These are phyloP conservation scores for Megalurothrips usitatus DNA, from an alignment of 2,888 invertebrate genomes.

Conservation along the genomic window DNA sequence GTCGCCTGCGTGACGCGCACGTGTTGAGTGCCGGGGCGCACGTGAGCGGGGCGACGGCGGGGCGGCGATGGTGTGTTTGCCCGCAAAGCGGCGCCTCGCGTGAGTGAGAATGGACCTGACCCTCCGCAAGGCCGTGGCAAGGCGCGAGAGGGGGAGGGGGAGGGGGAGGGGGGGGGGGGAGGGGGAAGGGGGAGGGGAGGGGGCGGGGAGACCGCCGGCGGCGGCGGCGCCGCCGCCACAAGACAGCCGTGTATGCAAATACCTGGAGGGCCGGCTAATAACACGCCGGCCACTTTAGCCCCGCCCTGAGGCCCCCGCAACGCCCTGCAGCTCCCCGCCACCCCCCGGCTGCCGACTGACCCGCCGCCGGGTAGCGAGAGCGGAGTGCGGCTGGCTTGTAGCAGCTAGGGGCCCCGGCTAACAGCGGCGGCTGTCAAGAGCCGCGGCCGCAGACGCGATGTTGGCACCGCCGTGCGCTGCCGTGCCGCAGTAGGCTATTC, in stretches of 20 bases:
- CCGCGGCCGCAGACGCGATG: background rate
- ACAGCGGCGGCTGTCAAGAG: background rate
- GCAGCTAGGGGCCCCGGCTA: too few species aligned
- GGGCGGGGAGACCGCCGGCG: too few species aligned
- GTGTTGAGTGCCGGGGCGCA: too few species aligned
- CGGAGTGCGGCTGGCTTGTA: too few species aligned
- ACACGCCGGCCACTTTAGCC: background rate
- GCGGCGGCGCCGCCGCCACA: background rate
- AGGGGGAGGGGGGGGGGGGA: too few species aligned
- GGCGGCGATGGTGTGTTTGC: background rate
- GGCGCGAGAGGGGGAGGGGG: too few species aligned
- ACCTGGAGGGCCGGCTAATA: background rate
- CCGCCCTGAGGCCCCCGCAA: background rate
- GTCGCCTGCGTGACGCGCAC: too few species aligned
- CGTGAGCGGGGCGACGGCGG: background rate
- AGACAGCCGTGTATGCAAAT: background rate
- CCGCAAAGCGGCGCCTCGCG: background rate
- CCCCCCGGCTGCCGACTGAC: background rate
- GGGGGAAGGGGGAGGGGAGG: too few species aligned
- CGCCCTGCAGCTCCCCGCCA: background rate
- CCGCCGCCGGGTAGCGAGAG: too few species aligned
- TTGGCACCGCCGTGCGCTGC: too few species aligned
- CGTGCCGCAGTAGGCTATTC: too few species aligned
- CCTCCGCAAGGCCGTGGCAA: background rate
- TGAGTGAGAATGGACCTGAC: background rate